A percentile compares a stretch with the other conserved stretches of the same genome.
Evolutionary conservation across 35 echinoderm and acorn worm species (phyloP).

Genomic region (Apostichopus japonicus): DNA sequence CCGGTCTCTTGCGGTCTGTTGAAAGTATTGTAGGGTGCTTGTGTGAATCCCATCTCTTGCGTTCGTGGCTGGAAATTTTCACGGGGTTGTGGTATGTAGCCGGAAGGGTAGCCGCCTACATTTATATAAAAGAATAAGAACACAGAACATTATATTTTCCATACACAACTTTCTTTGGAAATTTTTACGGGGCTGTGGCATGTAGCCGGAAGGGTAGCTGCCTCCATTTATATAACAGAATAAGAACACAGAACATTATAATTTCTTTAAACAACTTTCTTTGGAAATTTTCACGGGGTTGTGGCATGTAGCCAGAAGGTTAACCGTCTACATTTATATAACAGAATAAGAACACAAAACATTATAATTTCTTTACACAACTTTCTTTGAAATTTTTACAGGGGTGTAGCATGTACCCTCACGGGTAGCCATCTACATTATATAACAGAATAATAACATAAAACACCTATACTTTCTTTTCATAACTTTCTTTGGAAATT

Average conservation of each 20-base stretch:
- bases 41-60: slow-evolving; percentile 54
- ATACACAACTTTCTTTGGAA: slow-evolving; percentile 11
- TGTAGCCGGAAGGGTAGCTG: slow-evolving; percentile 36
- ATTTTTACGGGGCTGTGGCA: slow-evolving; percentile 47
- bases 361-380: too few species aligned
- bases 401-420: slow-evolving; percentile 18
- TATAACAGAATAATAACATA: too few species aligned
- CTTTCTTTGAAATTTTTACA: slow-evolving; percentile 43
- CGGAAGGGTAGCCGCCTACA: slow-evolving; percentile 41
- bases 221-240: not conserved
- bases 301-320: slow-evolving; percentile 29
- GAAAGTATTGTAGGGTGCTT: slow-evolving; percentile 55
- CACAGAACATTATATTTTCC: too few species aligned
- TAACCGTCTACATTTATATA: not conserved
- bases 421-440: slow-evolving; percentile 33
- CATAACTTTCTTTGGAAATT: slow-evolving; percentile 36
- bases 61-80: slow-evolving; percentile 65
- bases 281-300: slow-evolving; percentile 60
- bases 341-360: too few species aligned
- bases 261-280: too few species aligned
- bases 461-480: too few species aligned
- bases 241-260: too few species aligned
- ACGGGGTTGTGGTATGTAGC: slow-evolving; percentile 38
- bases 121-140: too few species aligned
- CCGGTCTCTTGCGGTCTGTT: slow-evolving; percentile 54